Evolutionary conservation across 2,797 vertebrate genomes (phyloP), one percentile per base, ranked within the genome.

Genomic region (Clarias laeviceps): DNA sequence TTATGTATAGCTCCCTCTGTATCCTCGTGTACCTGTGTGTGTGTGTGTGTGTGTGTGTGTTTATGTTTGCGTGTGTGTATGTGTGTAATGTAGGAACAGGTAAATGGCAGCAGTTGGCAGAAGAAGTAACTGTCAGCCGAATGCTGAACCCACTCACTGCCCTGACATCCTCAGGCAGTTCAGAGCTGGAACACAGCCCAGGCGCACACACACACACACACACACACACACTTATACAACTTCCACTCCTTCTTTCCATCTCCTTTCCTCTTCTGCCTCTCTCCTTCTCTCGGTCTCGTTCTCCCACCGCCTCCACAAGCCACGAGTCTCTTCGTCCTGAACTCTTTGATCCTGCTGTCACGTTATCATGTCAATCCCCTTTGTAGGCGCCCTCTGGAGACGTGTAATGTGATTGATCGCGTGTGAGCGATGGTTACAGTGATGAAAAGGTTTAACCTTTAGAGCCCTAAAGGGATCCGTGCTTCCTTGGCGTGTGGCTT

Each of bases 181-280:
- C 68, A 76, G 77, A 82, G 59, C 72, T 89, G 86, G 78, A 87
- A 45, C 77, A 80, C 22, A 34, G 69, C 76, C 66, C 73, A 86
- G 27, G 65, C 66, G 74, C 80, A 79, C 72, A 56, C 27, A 56
- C 64, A 69, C n/a, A 76, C 54, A 82, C 69, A 66, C 76, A 83
- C 45, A 50, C 77, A 54, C 45, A 73, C 62, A 87, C 77, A 85
- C 76, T 62, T 34, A 34, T 34, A 77, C 74, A 77, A 77, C 56
- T 77, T 79, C 57, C 20, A 62, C 22, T 37, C 9, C 37, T 59
- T 76, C 73, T 76, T 76, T 77, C n/a, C 20, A 1, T 77, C 29
- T 8, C 9, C 12, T 2, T 77, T 7, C 5, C 29, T 78, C 34
- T n/a, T 56, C 50, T 27, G 2, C 54, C 2, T 29, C 27, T 0